Evolutionary conservation across 2,888 invertebrate species (phyloP).

Genomic region (Oxycera nigricornis): DNA sequence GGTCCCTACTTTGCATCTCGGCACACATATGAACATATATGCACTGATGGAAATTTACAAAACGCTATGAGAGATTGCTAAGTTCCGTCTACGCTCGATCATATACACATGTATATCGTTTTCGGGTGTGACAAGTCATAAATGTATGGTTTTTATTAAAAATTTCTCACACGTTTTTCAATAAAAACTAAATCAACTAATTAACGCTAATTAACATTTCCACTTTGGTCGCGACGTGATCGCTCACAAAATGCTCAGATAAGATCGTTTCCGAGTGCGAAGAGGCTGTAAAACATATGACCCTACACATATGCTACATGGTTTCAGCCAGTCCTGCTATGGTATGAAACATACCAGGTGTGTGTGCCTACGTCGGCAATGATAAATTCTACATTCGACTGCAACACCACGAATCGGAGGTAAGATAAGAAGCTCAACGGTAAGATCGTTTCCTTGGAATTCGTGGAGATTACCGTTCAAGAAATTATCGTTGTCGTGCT

Average conservation of each 20-base stretch:
- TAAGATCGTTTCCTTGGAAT: background rate
- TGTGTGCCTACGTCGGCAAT: constrained; percentile 43
- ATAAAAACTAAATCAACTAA: constrained; percentile 38
- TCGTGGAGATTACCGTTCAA: constrained; percentile 12
- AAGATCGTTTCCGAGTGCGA: constrained; percentile 31
- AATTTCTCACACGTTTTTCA: constrained; percentile 26
- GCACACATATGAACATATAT: background rate
- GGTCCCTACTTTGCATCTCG: background rate
- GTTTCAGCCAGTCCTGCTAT: background rate
- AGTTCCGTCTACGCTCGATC: background rate
- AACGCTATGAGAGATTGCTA: background rate
- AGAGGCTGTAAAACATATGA: background rate
- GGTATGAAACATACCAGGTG: background rate
- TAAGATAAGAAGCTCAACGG: constrained; percentile 27
- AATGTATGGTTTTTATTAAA: constrained; percentile 24
- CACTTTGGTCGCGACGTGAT: constrained; percentile 33
- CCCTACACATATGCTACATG: background rate
- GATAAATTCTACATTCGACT: constrained; percentile 59
- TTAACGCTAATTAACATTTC: constrained; percentile 40
- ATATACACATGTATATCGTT: background rate
- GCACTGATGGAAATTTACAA: constrained; percentile 12
- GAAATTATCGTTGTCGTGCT: constrained; percentile 6
- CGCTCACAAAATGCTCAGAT: constrained; percentile 38
- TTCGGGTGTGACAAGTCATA: constrained; percentile 12
- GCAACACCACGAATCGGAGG: constrained; percentile 56